Evolutionary conservation across 2,113 vertebrate species (phyloP).

Genomic region (Ifrita kowaldi): DNA sequence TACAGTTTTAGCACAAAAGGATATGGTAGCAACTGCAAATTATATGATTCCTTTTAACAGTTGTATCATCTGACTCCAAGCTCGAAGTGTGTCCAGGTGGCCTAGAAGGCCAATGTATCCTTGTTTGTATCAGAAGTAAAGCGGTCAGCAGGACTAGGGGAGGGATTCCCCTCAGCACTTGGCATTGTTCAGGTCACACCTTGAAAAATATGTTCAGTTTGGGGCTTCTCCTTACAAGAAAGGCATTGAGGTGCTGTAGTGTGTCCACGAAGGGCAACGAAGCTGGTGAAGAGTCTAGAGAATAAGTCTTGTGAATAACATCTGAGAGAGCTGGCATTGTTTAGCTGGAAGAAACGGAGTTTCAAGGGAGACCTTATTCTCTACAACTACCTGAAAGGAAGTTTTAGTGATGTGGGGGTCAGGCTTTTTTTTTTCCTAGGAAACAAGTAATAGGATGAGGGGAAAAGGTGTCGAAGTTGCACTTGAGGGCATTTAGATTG

Average conservation of each 20-base stretch:
- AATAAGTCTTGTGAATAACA: accelerated
- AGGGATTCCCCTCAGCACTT: accelerated
- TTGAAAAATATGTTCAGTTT: not conserved
- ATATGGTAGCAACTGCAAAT: not conserved
- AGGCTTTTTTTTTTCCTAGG: not conserved
- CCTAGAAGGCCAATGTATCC: not conserved
- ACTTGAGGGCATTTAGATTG: not conserved
- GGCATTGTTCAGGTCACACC: accelerated
- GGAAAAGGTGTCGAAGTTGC: not conserved
- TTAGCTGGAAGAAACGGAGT: not conserved
- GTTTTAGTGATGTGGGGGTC: accelerated
- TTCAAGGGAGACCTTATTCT: accelerated
- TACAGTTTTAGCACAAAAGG: not conserved
- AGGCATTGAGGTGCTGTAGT: not conserved
- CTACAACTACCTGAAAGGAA: not conserved
- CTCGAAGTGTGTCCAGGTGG: not conserved
- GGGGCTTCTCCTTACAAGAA: not conserved
- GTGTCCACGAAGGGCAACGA: accelerated
- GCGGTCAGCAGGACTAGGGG: not conserved
- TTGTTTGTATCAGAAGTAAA: not conserved
- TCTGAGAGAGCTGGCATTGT: not conserved
- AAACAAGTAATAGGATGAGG: not conserved
- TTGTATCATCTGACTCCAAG: not conserved
- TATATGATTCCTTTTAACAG: not conserved
- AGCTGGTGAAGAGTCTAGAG: not conserved